Evolutionary conservation across 2,113 vertebrate species (phyloP).

Genomic region (Zosterops pallidus): DNA sequence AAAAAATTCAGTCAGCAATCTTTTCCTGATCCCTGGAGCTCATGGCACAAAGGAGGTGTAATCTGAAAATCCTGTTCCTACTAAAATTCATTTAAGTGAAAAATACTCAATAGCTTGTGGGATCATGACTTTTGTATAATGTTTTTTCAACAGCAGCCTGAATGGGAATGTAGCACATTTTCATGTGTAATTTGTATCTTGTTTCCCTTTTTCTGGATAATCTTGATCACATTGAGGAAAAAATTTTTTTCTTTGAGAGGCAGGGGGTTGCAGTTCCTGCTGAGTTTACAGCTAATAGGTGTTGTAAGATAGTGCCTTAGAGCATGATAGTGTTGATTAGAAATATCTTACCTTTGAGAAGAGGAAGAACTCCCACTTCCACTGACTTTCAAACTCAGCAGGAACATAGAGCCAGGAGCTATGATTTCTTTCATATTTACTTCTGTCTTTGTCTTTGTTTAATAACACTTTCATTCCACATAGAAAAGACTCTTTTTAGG

Average conservation of each 20-base stretch:
- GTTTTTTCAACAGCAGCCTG: neutral
- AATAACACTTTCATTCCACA: neutral
- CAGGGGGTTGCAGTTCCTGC: neutral
- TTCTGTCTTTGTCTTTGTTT: neutral
- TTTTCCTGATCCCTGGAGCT: neutral
- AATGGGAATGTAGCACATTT: neutral
- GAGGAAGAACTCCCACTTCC: neutral
- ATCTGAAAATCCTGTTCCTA: neutral
- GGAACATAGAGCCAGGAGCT: neutral
- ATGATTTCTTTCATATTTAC: constrained; percentile 10
- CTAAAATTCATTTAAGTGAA: constrained; percentile 3
- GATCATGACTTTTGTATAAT: neutral
- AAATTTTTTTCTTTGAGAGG: neutral
- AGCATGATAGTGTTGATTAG: neutral
- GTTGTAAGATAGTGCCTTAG: neutral
- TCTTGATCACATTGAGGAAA: neutral
- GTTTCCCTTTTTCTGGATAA: neutral
- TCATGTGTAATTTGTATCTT: neutral
- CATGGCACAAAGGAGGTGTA: neutral
- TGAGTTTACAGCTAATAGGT: constrained; percentile 24
- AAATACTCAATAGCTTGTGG: neutral
- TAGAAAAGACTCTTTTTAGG: neutral
- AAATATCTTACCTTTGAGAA: neutral
- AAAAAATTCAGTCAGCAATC: neutral
- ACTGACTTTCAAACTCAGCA: neutral